Evolutionary conservation across 2,888 invertebrate genomes (phyloP), one percentile per base, ranked within the genome.

Genomic region (Portevinia maculata): DNA sequence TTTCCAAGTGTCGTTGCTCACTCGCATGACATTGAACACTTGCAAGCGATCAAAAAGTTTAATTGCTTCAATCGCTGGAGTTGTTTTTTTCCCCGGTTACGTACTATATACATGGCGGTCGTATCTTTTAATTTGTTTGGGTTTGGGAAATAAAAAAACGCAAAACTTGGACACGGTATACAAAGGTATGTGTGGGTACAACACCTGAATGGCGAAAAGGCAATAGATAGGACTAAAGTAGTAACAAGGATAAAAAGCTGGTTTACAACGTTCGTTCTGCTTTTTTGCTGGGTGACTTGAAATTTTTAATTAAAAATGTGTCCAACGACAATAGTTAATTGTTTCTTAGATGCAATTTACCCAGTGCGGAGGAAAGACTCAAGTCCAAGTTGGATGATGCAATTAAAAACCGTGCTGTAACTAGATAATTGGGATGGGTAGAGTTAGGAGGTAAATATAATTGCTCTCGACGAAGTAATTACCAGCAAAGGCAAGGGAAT

Each of bases 221-320:
- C 53, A 39, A 62, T 48, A 17, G 34, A 52, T 30, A 34, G 17
- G 15, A 39, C 21, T 15, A 55, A 48, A 19, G 39, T 39, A 37
- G 53, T 39, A 39, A 64, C 34, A 60, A 21, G 34, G 62, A 55
- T 44, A 32, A 30, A 46, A 32, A 60, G 28, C 46, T 44, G 44
- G 13, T 11, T n/a, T 19, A 1, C 0, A 21, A n/a, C 17, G 13
- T 11, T 41, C 53, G 19, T 13, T 52, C 30, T 62, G 9, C 28
- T 30, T 9, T 28, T 34, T 8, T 59, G 34, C 50, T 21, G 32
- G 50, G 17, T 44, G 37, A 57, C 74, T 55, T 57, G 41, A 15
- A 57, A 76, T 65, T 64, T 81, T 81, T 81, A 76, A 81, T 81
- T 81, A 81, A 81, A 81, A 81, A 70, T 70, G 64, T 71, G 76